A percentile compares a stretch with the other conserved stretches of the same genome.
phyloP scores from a whole-genome alignment of 2,113 vertebrate species.

The Choloepus hoffmanni region DNA sequence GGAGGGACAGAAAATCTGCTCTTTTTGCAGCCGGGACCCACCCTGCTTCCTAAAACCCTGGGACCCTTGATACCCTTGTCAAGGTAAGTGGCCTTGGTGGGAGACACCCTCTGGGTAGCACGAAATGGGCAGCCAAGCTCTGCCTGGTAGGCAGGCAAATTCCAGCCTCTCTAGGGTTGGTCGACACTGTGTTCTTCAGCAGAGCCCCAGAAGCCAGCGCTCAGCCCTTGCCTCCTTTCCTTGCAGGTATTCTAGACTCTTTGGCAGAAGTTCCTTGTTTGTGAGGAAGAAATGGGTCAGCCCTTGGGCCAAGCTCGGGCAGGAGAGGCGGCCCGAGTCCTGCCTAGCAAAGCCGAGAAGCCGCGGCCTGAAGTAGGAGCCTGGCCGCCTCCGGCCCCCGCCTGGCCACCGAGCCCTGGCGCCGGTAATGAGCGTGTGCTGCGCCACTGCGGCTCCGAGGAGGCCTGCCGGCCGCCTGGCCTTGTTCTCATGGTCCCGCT shows the following conservation, averaged over 20 bases:
- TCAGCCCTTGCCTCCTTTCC: neutral
- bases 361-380: neutral
- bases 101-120: neutral
- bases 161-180: too few relatives aligned
- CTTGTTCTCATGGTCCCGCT: constrained; percentile 85
- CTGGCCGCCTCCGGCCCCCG: neutral
- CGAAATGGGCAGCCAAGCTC: neutral
- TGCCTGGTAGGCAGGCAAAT: neutral
- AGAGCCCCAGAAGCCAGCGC: neutral
- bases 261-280: neutral
- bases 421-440: constrained; percentile 75
- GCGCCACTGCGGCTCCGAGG: constrained; percentile 66
- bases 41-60: neutral
- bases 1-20: neutral
- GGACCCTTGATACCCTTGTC: neutral
- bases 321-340: neutral
- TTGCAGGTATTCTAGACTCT: neutral
- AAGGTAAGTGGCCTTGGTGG: neutral
- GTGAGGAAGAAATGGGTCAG: neutral
- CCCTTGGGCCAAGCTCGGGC: neutral
- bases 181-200: too few relatives aligned
- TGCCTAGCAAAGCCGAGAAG: neutral
- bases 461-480: constrained; percentile 75
- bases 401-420: neutral
- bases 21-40: neutral